Evolutionary conservation across 2,797 vertebrate species (phyloP), one percentile per base, ranked within the genome.

Genomic region (Lutra lutra): DNA sequence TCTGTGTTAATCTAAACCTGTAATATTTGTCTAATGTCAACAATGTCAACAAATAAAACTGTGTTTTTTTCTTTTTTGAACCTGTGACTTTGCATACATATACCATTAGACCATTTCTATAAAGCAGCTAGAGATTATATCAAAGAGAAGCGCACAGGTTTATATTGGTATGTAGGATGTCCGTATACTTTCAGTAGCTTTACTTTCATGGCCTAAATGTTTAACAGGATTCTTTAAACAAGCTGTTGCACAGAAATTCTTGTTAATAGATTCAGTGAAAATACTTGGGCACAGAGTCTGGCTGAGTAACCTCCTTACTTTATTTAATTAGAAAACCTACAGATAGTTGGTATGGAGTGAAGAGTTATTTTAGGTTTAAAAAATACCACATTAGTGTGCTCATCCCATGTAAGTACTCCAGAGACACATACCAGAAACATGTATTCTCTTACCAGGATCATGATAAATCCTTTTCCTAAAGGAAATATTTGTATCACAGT

Each of bases 401-500:
- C 43, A 48, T 46, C 29, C 79, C 43, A 29, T 54, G 9, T 64
- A 66, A 89, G 29, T 73, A 73, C 38, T 66, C 58, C 85, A 86
- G n/a, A 82, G 43, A 97, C 15, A 5, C 54, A 88, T 79, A 92
- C 66, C 29, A 89, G 86, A 29, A 84, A 27, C 21, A 7, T 43
- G 20, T 1, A 90, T 94, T 95, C 56, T 86, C 32, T 96, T 82
- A 91, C 84, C 23, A 10, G 11, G 35, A 60, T 72, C 75, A 86
- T 62, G 13, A 51, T 72, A 94, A 18, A 54, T 29, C 58, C n/a
- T 93, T 94, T 97, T 85, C 60, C 54, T 86, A 91, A 97, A 77
- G 51, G 70, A 96, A 95, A 20, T 23, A 97, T 98, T 98, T 97
- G 93, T 95, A 98, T 84, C 84, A 56, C 88, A 98, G 91, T 96